Base-by-base conservation (phyloP, 1,140 invertebrate genomes). In the Plodia interpunctella region DNA sequence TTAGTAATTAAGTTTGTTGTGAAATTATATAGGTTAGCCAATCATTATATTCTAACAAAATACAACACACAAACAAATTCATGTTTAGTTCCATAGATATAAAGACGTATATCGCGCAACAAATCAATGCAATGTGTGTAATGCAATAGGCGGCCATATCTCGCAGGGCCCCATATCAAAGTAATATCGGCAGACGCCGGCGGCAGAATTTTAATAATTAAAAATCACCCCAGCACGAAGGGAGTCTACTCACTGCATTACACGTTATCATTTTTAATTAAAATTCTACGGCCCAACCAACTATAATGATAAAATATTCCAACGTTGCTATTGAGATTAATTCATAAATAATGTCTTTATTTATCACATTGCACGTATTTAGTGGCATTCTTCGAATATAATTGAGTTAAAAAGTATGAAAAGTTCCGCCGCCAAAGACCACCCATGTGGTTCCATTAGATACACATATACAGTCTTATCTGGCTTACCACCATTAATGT, bases 181-280 rank as follows among this genome's bases (percentile, higher is more conserved):
- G 76, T 75, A 81, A 83, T 83, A 83, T 83, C 62, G 74, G 68
- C 74, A 70, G 67, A 75, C 74, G 77, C 79, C 74, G 78, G 78
- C 74, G 74, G 49, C 68, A 80, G 75, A 83, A 81, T 80, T 88
- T 84, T 87, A 87, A 87, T 87, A 85, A 88, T 87, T 87, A 87
- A 88, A 88, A 88, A 88, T 83, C 83, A 81, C 85, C 85, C 83
- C 79, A 78, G 21, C 72, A 74, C 72, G 68, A 76, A 75, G 79
- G 78, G 79, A 72, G 74, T 62, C 65, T 60, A 80, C 76, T 75
- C 72, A 83, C 72, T 80, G 80, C 73, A 80, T 83, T 82, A 86
- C 74, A 72, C 72, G 74, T 78, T 80, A 83, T 80, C 78, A 83
- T 76, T 86, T 87, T 87, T 87, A 86, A 88, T 86, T 88, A 86